These are phyloP conservation scores for Colaptes auratus DNA, from an alignment of 2,113 vertebrate genomes.

Conservation along the genomic window DNA sequence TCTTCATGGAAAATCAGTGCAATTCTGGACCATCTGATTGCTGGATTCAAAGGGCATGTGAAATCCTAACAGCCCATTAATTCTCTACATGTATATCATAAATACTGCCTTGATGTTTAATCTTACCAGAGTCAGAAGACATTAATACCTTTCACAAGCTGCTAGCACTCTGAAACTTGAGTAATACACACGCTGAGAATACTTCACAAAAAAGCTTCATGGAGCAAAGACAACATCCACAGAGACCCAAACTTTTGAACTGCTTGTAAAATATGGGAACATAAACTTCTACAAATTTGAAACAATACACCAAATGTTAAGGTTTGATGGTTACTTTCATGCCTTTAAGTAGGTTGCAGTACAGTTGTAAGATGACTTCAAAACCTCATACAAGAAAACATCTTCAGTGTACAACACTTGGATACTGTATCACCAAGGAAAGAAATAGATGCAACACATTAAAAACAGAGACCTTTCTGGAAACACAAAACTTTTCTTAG, in stretches of 20 bases:
- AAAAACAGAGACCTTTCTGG: background rate
- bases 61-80: background rate
- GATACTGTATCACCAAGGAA: background rate
- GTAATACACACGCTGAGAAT: background rate
- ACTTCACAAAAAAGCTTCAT: background rate
- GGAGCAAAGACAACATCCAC: background rate
- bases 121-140: background rate
- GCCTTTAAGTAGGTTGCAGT: background rate
- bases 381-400: background rate
- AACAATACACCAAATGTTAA: background rate
- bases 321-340: background rate
- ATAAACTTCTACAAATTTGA: background rate
- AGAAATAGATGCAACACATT: background rate
- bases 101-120: background rate
- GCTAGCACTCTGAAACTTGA: background rate
- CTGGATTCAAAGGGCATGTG: background rate
- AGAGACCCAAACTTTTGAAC: background rate
- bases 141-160: background rate
- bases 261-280: background rate
- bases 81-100: background rate
- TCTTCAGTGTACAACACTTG: background rate
- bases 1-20: background rate
- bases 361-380: background rate
- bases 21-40: background rate
- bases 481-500: slow-evolving; percentile 5